Percentiles rank a stretch among this genome's conserved stretches.
Conservation (phyloP, 2,888 invertebrate genomes). For the Nemoura dubitans region DNA sequence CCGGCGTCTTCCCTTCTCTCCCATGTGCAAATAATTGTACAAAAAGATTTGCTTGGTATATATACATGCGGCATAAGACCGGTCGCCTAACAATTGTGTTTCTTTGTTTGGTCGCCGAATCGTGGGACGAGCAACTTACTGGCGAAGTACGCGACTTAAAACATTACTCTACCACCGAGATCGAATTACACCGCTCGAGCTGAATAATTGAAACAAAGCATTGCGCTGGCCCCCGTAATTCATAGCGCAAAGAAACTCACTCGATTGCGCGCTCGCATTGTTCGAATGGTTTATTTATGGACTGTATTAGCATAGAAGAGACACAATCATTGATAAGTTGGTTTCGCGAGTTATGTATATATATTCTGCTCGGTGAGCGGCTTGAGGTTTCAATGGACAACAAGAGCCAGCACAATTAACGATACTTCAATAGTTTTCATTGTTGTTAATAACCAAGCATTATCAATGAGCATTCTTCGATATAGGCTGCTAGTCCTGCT, state of each 20-base stretch:
- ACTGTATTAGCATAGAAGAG: not conserved
- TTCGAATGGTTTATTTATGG: not conserved
- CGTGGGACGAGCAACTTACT: not conserved
- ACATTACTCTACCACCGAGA: not conserved
- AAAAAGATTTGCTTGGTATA: not conserved
- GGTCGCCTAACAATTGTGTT: not conserved
- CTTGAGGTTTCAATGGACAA: not conserved
- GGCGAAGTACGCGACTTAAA: not conserved
- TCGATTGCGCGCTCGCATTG: not conserved
- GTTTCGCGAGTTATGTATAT: not conserved
- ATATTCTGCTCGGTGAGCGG: not conserved
- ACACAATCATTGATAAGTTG: not conserved
- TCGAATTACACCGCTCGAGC: not conserved
- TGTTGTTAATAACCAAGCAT: not conserved
- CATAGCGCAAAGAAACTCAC: not conserved
- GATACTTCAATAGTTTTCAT: not conserved
- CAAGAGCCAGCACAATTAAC: not conserved
- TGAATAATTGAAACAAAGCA: conserved; percentile 12
- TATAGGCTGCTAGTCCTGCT: not conserved
- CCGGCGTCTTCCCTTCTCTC: not conserved
- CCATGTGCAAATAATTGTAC: not conserved
- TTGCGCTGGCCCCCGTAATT: not conserved
- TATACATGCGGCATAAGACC: not conserved
- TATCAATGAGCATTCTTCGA: not conserved
- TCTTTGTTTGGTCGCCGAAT: not conserved